Conservation (phyloP, 2,888 invertebrate species). For the Drosophila antonietae region DNA sequence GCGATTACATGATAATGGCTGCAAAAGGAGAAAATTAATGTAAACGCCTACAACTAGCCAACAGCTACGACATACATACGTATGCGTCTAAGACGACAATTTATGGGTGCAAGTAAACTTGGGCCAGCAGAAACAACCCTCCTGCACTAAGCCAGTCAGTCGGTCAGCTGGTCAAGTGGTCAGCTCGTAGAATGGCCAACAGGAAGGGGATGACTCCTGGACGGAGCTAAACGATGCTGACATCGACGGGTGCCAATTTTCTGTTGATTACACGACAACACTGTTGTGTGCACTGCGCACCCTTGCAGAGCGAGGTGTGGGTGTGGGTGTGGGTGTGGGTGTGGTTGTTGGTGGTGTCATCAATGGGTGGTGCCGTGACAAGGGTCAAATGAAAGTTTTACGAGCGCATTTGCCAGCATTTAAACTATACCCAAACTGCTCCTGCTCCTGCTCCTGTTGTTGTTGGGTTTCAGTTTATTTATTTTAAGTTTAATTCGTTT, state of each 20-base stretch:
- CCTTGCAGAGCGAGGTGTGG: slow-evolving; percentile 2
- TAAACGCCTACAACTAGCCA: slow-evolving; percentile 45
- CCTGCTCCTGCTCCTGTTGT: slow-evolving; percentile 3
- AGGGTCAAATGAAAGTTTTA: slow-evolving; percentile 75
- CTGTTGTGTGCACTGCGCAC: slow-evolving; percentile 34
- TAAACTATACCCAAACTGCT: slow-evolving; percentile 55
- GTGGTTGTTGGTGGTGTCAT: slow-evolving; percentile 8
- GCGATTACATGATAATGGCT: slow-evolving; percentile 34
- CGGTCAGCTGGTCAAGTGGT: slow-evolving; percentile 54
- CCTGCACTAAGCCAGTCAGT: slow-evolving; percentile 55
- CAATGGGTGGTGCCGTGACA: slow-evolving; percentile 48
- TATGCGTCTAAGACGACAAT: slow-evolving; percentile 57
- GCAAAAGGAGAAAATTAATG: slow-evolving; percentile 30
- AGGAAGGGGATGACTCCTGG: neutral
- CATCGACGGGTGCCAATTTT: slow-evolving; percentile 74
- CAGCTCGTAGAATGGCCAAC: slow-evolving; percentile 17
- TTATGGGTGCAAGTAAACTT: slow-evolving; percentile 49
- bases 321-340: neutral
- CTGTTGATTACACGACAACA: slow-evolving; percentile 68
- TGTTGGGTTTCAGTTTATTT: slow-evolving; percentile 55
- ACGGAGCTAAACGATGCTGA: slow-evolving; percentile 66
- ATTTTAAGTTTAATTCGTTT: slow-evolving; percentile 73
- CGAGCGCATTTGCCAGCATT: slow-evolving; percentile 52
- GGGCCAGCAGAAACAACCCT: slow-evolving; percentile 56
- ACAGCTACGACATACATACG: neutral